These are phyloP conservation scores for Taeniopygia guttata DNA, from an alignment of 2,797 vertebrate genomes.

Conservation along the genomic window DNA sequence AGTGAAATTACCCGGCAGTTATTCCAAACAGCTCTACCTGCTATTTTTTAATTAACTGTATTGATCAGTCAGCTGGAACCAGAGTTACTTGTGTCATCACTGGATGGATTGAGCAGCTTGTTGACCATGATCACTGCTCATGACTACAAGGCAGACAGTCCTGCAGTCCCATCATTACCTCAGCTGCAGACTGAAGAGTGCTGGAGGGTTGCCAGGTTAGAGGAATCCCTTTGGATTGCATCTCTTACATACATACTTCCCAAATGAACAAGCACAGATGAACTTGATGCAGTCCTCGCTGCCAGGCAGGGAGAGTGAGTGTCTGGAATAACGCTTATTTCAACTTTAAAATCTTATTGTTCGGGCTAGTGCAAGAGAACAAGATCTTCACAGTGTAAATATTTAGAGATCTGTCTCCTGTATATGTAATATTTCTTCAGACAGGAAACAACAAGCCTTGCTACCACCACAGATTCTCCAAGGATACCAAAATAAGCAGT, in stretches of 20 bases:
- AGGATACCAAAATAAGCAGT: not conserved
- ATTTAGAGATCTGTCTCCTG: not conserved
- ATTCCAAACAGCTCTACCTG: not conserved
- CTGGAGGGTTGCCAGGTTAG: not conserved
- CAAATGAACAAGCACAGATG: not conserved
- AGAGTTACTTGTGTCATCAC: not conserved
- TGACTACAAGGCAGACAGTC: not conserved
- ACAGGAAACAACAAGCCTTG: not conserved
- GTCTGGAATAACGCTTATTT: not conserved
- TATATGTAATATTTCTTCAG: not conserved
- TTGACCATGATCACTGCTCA: not conserved
- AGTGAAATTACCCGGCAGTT: not conserved
- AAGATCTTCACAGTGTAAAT: not conserved
- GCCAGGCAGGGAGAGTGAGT: not conserved
- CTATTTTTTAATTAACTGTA: not conserved
- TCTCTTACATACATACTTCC: not conserved
- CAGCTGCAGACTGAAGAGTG: not conserved
- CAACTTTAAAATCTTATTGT: not conserved
- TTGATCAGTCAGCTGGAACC: not conserved
- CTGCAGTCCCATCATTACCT: not conserved
- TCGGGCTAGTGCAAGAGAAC: not conserved
- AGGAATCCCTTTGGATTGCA: not conserved
- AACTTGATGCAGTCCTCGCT: not conserved
- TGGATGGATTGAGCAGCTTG: not conserved
- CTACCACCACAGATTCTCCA: constrained; percentile 3